Evolutionary conservation across 2,888 invertebrate species (phyloP).

Genomic region (Sepioteuthis lessoniana): DNA sequence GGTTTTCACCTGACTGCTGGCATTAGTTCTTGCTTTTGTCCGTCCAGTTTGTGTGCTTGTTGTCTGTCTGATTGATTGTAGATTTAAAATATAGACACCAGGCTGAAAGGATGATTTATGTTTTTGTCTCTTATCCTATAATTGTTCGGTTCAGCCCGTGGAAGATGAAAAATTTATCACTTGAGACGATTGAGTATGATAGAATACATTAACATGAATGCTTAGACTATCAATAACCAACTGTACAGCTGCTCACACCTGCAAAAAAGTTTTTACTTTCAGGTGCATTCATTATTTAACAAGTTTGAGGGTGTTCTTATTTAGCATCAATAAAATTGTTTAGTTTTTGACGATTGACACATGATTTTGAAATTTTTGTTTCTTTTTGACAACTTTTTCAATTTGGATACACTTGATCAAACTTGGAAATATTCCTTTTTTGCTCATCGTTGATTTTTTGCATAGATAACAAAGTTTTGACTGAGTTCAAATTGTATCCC

Average conservation of each 20-base stretch:
- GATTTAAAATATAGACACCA: constrained; percentile 33
- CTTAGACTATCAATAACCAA: neutral
- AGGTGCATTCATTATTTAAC: neutral
- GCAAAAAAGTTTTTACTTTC: neutral
- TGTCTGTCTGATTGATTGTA: neutral
- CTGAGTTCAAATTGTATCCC: no score
- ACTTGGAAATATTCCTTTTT: neutral
- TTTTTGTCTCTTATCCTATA: neutral
- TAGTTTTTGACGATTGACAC: neutral
- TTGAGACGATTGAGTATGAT: neutral
- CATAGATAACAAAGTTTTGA: no score
- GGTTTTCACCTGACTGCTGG: neutral
- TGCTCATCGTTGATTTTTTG: neutral
- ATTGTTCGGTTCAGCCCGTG: neutral
- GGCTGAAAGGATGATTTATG: constrained; percentile 20
- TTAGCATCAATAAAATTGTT: neutral
- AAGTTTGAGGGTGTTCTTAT: neutral
- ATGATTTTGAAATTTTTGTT: neutral
- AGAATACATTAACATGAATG: neutral
- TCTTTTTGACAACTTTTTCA: neutral
- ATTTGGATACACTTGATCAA: neutral
- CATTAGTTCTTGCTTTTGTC: neutral
- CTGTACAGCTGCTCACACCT: constrained; percentile 33
- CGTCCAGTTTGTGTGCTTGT: neutral
- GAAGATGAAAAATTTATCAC: constrained; percentile 33